Percentiles rank a stretch among this genome's conserved stretches.
These are phyloP conservation scores for Pedionomus torquatus DNA, from an alignment of 2,113 vertebrate species.

Conservation along the genomic window DNA sequence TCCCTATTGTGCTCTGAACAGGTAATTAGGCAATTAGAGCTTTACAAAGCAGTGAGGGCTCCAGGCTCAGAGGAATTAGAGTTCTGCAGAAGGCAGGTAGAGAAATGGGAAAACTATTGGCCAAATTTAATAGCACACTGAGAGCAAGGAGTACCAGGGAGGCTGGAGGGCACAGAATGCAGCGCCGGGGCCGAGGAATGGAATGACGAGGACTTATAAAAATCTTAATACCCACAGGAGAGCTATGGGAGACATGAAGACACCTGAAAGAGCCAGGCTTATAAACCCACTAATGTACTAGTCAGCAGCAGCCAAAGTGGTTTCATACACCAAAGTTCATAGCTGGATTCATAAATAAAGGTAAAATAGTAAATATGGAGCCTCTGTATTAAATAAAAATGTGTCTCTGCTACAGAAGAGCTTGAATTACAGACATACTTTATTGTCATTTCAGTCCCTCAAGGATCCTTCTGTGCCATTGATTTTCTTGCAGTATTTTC, in stretches of 20 bases:
- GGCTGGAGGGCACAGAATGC: not conserved
- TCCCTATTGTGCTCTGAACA: not conserved
- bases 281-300: not conserved
- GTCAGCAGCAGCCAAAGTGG: not conserved
- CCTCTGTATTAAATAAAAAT: not conserved
- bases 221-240: not conserved
- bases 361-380: not conserved
- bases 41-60: not conserved
- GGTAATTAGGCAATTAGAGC: constrained; percentile 26
- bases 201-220: not conserved
- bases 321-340: not conserved
- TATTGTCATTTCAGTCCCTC: not conserved
- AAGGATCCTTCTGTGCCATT: not conserved
- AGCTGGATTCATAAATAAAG: not conserved
- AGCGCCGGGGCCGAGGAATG: not conserved
- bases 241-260: not conserved
- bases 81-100: not conserved
- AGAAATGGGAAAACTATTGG: not conserved
- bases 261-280: not conserved
- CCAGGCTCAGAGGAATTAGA: not conserved
- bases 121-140: not conserved
- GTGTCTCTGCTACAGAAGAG: not conserved
- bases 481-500: not conserved
- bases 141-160: not conserved
- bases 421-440: not conserved